Evolutionary conservation across 2,888 invertebrate genomes (phyloP), one percentile per base, ranked within the genome.

Genomic region (Drosophila yooni): DNA sequence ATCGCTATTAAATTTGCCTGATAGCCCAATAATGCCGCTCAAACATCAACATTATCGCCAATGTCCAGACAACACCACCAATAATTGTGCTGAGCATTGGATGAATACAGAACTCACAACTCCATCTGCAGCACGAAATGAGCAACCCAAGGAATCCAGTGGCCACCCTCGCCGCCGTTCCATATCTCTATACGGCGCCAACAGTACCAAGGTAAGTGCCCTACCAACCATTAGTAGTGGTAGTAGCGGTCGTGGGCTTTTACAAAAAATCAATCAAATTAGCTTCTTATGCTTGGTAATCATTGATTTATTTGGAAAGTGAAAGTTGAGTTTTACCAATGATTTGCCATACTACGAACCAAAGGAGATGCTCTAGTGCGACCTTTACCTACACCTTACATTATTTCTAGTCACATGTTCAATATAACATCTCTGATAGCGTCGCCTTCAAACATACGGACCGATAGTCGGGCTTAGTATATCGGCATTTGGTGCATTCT

Each of bases 11-110:
- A 90, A 90, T 79, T 79, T 90, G 65, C 88, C 91, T 48, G 91
- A 88, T 60, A 93, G 93, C 79, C 93, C 93, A 51, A 93, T 93
- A 81, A 74, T 91, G 54, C 90, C 90, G 25, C 79, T 89, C 36
- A 91, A 84, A 74, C 65, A 61, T 70, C 65, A 81, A 70, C 67
- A 76, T 69, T 48, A 38, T 59, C 69, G 61, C 40, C 78, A 76
- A 74, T 73, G 77, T 70, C 73, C 80, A 71, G 72, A 60, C 65
- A 78, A 79, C 64, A 68, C 72, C 52, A 54, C 62, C 58, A 66
- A 64, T 21, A 64, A 83, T 65, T 71, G 38, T 56, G 51, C 56
- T 54, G 52, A 66, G 61, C 69, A 52, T 43, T 40, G 68, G 58
- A 43, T 75, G 61, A 52, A 76, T 56, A 53, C 53, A 57, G 67